A percentile compares a stretch with the other conserved stretches of the same genome.
Conservation (phyloP, 2,888 invertebrate genomes). For the Seira ritae region DNA sequence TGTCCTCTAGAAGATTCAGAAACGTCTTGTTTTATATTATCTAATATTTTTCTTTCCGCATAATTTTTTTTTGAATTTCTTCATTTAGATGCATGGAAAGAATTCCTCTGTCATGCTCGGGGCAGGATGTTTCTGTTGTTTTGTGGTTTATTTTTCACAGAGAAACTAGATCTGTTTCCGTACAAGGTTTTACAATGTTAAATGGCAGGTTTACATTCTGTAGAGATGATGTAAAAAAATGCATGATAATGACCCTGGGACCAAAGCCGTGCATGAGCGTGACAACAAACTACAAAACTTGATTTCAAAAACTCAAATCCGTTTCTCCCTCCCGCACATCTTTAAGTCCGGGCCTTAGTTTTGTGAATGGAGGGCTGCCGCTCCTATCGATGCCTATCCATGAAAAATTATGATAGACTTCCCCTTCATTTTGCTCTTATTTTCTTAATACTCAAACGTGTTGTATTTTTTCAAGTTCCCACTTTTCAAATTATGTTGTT, state of each 20-base stretch:
- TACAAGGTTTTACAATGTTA: constrained; percentile 23
- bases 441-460: no score
- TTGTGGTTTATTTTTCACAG: constrained; percentile 16
- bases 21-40: no score
- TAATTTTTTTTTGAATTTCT: neutral
- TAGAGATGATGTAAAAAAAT: no score
- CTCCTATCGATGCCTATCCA: no score
- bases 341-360: no score
- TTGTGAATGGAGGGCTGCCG: no score
- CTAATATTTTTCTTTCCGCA: neutral
- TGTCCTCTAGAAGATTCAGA: neutral
- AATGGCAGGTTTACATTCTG: no score
- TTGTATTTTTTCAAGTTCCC: no score
- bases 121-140: neutral
- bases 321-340: no score
- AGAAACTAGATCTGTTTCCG: constrained; percentile 32
- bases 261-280: constrained; percentile 28
- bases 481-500: no score
- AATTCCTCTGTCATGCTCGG: neutral
- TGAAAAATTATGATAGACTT: no score
- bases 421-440: no score
- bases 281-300: constrained; percentile 25
- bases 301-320: neutral
- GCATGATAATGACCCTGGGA: neutral
- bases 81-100: neutral